A percentile compares a stretch with the other conserved stretches of the same genome.
Conservation (phyloP, 2,888 invertebrate species). For the Tromatobia lineatoria region DNA sequence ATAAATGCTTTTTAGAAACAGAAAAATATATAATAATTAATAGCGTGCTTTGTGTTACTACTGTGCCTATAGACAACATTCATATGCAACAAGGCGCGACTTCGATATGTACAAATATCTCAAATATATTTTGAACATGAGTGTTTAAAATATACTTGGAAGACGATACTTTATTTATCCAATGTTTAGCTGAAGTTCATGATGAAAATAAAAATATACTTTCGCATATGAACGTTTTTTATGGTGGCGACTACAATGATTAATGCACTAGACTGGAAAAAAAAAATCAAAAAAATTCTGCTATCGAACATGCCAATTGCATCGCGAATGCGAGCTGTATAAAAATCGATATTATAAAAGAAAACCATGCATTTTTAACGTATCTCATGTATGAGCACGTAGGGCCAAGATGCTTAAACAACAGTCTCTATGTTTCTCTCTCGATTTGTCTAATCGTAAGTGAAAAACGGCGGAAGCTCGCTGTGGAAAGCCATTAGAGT, state of each 20-base stretch:
- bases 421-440: slow-evolving; percentile 14
- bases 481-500: slow-evolving; percentile 71
- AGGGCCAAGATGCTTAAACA: slow-evolving; percentile 19
- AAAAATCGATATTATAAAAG: slow-evolving; percentile 15
- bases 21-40: slow-evolving; percentile 36
- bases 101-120: not conserved
- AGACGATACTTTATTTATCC: not conserved
- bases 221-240: not conserved
- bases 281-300: not conserved
- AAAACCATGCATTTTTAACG: slow-evolving; percentile 56
- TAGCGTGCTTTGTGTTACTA: slow-evolving; percentile 40
- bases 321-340: slow-evolving; percentile 14
- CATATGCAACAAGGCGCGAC: not conserved
- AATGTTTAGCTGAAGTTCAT: not conserved
- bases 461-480: slow-evolving; percentile 69
- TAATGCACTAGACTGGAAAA: slow-evolving; percentile 11
- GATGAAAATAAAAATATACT: not conserved
- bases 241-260: slow-evolving; percentile 24
- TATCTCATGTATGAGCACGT: slow-evolving; percentile 11
- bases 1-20: slow-evolving; percentile 8
- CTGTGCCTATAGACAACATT: slow-evolving; percentile 13
- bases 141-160: not conserved
- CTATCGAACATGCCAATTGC: slow-evolving; percentile 33
- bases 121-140: not conserved
- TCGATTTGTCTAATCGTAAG: slow-evolving; percentile 15